These are phyloP conservation scores for Poecilia velifera DNA, from an alignment of 2,797 vertebrate genomes.

Conservation along the genomic window DNA sequence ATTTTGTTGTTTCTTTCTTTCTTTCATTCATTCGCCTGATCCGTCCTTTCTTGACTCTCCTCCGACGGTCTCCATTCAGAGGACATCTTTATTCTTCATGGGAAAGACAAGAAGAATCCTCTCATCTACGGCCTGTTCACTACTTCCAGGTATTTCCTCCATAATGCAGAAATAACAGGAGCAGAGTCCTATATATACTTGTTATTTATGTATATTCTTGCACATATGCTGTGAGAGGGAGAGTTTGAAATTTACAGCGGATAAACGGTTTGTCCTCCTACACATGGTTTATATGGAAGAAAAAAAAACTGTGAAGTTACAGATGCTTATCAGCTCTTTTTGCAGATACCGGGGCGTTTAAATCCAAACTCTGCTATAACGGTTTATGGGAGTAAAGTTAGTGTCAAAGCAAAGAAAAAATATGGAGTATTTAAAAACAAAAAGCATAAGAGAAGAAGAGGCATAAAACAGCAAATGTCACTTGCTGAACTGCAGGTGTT, in stretches of 20 bases:
- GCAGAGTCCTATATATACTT: slow-evolving; percentile 11
- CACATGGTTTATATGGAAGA: background rate
- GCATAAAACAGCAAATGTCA: background rate
- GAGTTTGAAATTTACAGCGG: slow-evolving; percentile 3
- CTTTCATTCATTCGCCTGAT: background rate
- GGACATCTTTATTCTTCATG: slow-evolving; percentile 83
- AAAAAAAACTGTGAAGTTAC: background rate
- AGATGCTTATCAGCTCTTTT: background rate
- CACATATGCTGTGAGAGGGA: background rate
- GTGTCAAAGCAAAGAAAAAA: background rate
- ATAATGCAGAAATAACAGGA: slow-evolving; percentile 14
- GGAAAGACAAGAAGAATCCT: slow-evolving; percentile 85
- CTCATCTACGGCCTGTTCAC: slow-evolving; percentile 86
- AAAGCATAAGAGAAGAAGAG: background rate
- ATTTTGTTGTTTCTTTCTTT: slow-evolving; percentile 2
- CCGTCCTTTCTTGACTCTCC: slow-evolving; percentile 13
- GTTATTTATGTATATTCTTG: background rate
- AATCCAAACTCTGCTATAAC: background rate
- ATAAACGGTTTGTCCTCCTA: slow-evolving; percentile 1
- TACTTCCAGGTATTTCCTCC: slow-evolving; percentile 78
- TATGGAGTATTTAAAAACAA: background rate
- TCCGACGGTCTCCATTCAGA: slow-evolving; percentile 63
- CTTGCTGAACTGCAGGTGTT: background rate
- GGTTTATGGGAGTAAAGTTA: background rate
- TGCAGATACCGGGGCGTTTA: background rate